These are phyloP conservation scores for Dicaeum eximium DNA, from an alignment of 2,113 vertebrate genomes.

Conservation along the genomic window DNA sequence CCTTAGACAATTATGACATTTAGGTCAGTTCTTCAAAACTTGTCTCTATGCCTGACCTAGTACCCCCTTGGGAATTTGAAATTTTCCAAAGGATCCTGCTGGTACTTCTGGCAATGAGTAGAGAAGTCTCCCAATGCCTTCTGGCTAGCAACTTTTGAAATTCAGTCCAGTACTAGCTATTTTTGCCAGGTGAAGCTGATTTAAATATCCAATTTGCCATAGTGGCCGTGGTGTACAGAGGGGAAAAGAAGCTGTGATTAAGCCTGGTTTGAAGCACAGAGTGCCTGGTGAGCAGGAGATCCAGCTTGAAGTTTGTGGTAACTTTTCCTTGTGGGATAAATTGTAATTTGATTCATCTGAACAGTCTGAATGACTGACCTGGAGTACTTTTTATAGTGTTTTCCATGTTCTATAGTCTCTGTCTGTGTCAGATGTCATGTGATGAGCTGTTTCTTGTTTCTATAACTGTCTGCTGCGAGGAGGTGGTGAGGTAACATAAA, in stretches of 20 bases:
- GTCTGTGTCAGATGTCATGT: not conserved
- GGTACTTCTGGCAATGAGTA: not conserved
- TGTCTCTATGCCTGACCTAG: not conserved
- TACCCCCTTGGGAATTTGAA: not conserved
- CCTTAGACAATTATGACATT: not conserved
- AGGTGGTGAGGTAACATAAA: not conserved
- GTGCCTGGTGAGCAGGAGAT: not conserved
- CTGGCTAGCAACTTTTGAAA: not conserved
- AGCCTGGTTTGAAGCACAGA: not conserved
- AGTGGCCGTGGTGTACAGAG: not conserved
- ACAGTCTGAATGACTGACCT: not conserved
- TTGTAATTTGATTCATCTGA: not conserved
- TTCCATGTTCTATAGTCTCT: not conserved
- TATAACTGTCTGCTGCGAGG: not conserved
- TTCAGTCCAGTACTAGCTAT: not conserved
- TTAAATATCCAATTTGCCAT: not conserved
- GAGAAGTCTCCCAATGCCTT: not conserved
- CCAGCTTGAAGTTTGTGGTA: not conserved
- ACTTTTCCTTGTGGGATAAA: not conserved
- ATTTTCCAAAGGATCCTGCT: not conserved
- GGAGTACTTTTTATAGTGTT: not conserved
- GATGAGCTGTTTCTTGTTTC: not conserved
- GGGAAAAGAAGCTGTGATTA: not conserved
- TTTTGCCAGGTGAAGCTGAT: not conserved
- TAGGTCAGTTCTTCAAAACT: not conserved